Evolutionary conservation across 2,113 vertebrate species (phyloP).

Genomic region (Leiothrix lutea): DNA sequence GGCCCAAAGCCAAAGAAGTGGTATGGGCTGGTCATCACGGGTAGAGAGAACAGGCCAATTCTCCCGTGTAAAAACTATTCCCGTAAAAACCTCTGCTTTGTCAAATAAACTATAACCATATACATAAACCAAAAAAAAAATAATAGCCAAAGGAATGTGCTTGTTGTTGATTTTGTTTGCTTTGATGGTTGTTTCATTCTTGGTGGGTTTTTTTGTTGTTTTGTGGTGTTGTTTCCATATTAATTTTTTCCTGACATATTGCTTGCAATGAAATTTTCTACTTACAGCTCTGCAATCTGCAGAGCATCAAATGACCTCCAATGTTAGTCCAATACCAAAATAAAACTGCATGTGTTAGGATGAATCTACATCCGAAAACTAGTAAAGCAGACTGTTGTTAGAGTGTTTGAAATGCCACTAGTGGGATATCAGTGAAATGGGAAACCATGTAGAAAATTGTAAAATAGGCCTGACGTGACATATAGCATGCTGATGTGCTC

Average conservation of each 20-base stretch:
- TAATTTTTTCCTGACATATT: neutral
- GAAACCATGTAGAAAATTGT: neutral
- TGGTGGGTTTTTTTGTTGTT: neutral
- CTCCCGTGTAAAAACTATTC: accelerated
- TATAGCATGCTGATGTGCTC: neutral
- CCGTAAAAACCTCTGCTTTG: neutral
- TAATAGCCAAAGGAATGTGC: neutral
- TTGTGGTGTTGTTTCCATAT: neutral
- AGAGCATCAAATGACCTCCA: neutral
- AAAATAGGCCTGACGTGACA: neutral
- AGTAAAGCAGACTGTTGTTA: neutral
- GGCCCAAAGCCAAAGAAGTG: neutral
- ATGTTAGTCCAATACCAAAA: neutral
- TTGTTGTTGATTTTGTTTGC: neutral
- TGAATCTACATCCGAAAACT: neutral
- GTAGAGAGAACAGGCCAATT: accelerated
- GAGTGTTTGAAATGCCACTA: neutral
- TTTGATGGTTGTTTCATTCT: neutral
- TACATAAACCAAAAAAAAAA: neutral
- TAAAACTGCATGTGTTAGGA: neutral
- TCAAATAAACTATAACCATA: neutral
- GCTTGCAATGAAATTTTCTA: neutral
- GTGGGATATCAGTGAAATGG: neutral
- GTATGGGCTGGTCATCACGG: accelerated
- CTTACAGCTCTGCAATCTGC: neutral